Base-by-base conservation (phyloP, 1,140 invertebrate species). In the Macrobrachium rosenbergii region DNA sequence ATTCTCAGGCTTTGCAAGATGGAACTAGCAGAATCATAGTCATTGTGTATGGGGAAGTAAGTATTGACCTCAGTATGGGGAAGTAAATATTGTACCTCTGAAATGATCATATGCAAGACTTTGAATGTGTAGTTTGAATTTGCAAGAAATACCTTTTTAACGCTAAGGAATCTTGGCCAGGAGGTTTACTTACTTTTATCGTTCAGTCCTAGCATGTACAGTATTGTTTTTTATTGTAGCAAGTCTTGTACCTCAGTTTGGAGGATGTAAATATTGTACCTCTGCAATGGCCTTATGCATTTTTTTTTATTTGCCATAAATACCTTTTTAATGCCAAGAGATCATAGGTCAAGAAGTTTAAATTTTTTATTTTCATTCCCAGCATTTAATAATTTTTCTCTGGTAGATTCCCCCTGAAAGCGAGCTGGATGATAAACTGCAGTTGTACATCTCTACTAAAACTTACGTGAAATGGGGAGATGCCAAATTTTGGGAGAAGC, bases 21-120 rank as follows among this genome's bases (percentile, higher is more conserved):
- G 94, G 94, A 23, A 92, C 94, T 11, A 94, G 94, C 5, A 92
- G 96, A 52, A 93, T 98, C 0, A 95, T 98, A 63, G 92, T 98
- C 1, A 93, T 98, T 43, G 91, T 98, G 0, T 94, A 95, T 86
- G 96, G 95, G 2, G 96, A 97, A 59, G 93, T 88, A 5, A 78
- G 89, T 85, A 59, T 6, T 2, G 45, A 59, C 8, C 23, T 6
- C 8, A 19, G 5, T 63, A n/a, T 23, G n/a, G 0, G 0, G 21
- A 28, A 80, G 2, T 60, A 23, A 23, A 37, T 82, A 16, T 67
- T 69, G 64, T 5, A 59, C n/a, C 17, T 60, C 16, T 16, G 43
- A 16, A 12, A 37, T 59, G 5, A 14, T 0, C 23, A 21, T 37
- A 37, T n/a, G 16, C 17, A 10, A 19, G 14, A 19, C 7, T 23